phyloP scores from a whole-genome alignment of 1,140 invertebrate genomes.

The Atta cephalotes region DNA sequence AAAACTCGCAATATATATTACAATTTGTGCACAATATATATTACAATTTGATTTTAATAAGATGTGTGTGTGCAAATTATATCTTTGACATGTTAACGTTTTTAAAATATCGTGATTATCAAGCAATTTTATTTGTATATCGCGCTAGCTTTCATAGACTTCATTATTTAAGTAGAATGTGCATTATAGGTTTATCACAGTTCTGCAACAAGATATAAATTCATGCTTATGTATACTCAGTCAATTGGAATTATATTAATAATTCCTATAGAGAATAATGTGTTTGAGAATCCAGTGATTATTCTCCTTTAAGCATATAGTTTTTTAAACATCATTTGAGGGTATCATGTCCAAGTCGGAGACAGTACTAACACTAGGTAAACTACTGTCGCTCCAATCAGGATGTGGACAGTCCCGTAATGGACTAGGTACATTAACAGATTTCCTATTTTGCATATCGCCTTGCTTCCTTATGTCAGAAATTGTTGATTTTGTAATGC shows the following conservation, averaged over 20 bases:
- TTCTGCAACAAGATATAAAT: slow-evolving; percentile 6
- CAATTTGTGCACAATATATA: background rate
- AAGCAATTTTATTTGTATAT: background rate
- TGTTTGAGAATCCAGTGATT: background rate
- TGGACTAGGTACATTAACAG: slow-evolving; percentile 76
- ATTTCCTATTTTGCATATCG: slow-evolving; percentile 72
- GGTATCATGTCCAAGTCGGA: slow-evolving; percentile 63
- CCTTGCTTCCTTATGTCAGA: slow-evolving; percentile 68
- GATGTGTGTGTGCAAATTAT: background rate
- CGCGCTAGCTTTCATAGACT: background rate
- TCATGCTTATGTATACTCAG: background rate
- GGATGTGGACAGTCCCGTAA: slow-evolving; percentile 74
- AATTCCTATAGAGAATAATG: background rate
- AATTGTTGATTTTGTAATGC: slow-evolving; percentile 51
- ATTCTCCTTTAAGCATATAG: background rate
- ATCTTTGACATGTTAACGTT: background rate
- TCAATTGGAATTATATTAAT: background rate
- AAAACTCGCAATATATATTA: background rate
- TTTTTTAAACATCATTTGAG: slow-evolving; percentile 39
- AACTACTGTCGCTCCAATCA: slow-evolving; percentile 78
- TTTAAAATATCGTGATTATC: background rate
- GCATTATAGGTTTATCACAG: slow-evolving; percentile 11
- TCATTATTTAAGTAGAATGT: slow-evolving; percentile 12
- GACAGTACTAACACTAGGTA: slow-evolving; percentile 74
- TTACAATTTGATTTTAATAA: slow-evolving; percentile 12